Evolutionary conservation across 2,113 vertebrate species (phyloP).

Genomic region (Sylvilagus bachmani): DNA sequence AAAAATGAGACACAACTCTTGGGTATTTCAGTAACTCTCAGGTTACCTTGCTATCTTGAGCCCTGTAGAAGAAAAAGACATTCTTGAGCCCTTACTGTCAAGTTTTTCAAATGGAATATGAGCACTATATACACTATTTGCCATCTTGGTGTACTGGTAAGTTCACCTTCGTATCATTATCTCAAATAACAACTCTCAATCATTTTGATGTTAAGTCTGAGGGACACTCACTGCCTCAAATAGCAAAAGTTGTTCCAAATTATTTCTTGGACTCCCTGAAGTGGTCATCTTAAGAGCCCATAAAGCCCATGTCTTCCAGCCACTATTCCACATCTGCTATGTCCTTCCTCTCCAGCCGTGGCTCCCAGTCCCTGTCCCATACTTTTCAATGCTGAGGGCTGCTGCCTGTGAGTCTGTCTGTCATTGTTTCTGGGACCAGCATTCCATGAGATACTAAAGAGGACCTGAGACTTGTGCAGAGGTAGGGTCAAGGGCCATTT

Average conservation of each 20-base stretch:
- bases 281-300: background rate
- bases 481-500: background rate
- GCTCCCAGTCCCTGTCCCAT: accelerated
- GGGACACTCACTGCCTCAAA: background rate
- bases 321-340: accelerated
- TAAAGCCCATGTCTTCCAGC: background rate
- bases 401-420: background rate
- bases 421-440: background rate
- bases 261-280: background rate
- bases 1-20: background rate
- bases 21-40: background rate
- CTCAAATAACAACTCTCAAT: background rate
- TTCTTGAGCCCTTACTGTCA: background rate
- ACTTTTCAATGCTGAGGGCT: background rate
- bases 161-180: background rate
- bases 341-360: background rate
- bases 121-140: background rate
- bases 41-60: background rate
- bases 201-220: background rate
- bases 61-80: background rate
- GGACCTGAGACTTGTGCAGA: background rate
- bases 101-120: background rate
- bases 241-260: background rate
- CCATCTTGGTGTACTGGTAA: background rate
- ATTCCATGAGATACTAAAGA: background rate